Evolutionary conservation across 1,140 invertebrate genomes (phyloP), one percentile per base, ranked within the genome.

Genomic region (Tetranychus cinnabarinus): DNA sequence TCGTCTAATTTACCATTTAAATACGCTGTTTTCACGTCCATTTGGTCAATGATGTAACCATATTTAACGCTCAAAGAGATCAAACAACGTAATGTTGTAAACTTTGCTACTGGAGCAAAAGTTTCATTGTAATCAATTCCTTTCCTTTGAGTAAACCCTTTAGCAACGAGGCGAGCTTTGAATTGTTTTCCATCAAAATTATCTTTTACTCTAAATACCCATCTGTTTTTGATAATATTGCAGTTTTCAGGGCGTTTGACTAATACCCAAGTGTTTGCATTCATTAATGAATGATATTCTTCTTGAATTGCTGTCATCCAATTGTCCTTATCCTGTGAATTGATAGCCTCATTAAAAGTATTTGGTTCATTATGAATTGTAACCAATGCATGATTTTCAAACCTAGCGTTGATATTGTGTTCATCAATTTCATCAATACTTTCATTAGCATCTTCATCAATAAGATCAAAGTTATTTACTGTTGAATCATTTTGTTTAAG

Each of bases 91-190:
- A 73, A 63, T 23, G 71, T 68, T 36, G 31, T 39, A 12, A 61
- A 15, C 4, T 66, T 64, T 35, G 62, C 63, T n/a, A 72, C 72
- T 45, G 71, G 68, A 31, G 70, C 54, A 61, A 65, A 73, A 57
- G 68, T 71, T 65, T 73, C 70, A 52, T 66, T 36, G 60, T 64
- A 71, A 56, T 72, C 68, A 59, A 68, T 60, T 12, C 66, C 67
- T 31, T 65, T 15, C 54, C 54, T 55, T 63, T 73, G 71, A 34
- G 62, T 63, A 57, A 66, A 74, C 0, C 73, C 73, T 64, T 70
- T 70, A 10, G 68, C 70, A 8, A 76, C 72, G 39, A 73, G 65
- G 36, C 72, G 61, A 15, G 73, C 72, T 65, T 73, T 74, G 63
- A 68, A 68, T 61, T 69, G 66, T 59, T 68, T 65, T 57, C 69